Base-by-base conservation (phyloP, 2,888 invertebrate species). In the Thera obeliscata region DNA sequence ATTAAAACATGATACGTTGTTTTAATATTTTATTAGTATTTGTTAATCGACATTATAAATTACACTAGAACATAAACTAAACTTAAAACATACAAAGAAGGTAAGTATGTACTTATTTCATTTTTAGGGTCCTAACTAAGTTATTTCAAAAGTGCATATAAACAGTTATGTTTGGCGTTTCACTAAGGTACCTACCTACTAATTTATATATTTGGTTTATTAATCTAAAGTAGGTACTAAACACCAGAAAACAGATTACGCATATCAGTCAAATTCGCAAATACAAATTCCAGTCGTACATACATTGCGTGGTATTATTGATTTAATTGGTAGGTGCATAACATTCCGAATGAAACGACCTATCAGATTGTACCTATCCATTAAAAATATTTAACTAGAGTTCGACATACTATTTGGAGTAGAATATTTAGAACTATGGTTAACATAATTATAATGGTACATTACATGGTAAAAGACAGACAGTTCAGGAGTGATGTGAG, bases 11-110 rank as follows among this genome's bases (percentile, higher is more conserved):
- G n/a, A 38, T 22, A 8, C 38, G 33, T 56, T 52, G 60, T 69
- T 69, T 74, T 64, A 66, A 56, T 8, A 22, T 67, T 74, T 83
- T 77, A 81, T 83, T 83, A 81, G 79, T 82, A 77, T 73, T 71
- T 79, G 80, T 81, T 81, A 83, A 77, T 76, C 72, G 77, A 81
- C 80, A 83, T 82, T 86, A 83, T 88, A 87, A 88, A 87, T 88
- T 87, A 87, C 68, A 78, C 83, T 88, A 89, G 81, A 73, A 81
- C 77, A 74, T 76, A 78, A 81, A 75, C 83, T 86, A 84, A 78
- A 76, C 79, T 85, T 85, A 81, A 78, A 75, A 77, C 81, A 67
- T 62, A 67, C 81, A 79, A 78, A 81, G 78, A 81, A 83, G 48
- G n/a, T 81, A 83, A 76, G n/a, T 81, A 83, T 76, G 84, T 86